phyloP scores from a whole-genome alignment of 1,140 invertebrate genomes.

The Trichogramma pretiosum region DNA sequence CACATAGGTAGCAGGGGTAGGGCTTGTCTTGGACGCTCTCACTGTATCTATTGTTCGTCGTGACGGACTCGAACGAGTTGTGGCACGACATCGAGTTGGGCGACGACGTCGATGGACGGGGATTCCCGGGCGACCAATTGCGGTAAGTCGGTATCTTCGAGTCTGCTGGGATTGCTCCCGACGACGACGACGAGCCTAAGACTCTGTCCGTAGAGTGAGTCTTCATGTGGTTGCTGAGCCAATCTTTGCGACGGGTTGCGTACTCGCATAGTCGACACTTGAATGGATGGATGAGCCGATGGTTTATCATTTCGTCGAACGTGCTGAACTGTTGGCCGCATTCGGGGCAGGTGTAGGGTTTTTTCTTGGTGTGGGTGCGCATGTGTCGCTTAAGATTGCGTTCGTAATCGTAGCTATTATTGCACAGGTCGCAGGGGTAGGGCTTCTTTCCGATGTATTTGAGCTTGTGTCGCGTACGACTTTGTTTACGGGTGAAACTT shows the following conservation, averaged over 20 bases:
- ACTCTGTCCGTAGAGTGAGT: too few relatives aligned
- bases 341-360: conserved; percentile 57
- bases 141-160: too few relatives aligned
- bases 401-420: conserved; percentile 47
- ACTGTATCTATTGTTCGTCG: too few relatives aligned
- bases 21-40: too few relatives aligned
- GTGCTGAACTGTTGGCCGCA: conserved; percentile 39
- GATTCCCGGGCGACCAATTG: too few relatives aligned
- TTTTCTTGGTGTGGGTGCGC: conserved; percentile 59
- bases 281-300: conserved; percentile 42
- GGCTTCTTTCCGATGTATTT: conserved; percentile 49
- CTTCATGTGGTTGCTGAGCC: too few relatives aligned
- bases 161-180: too few relatives aligned
- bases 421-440: conserved; percentile 48
- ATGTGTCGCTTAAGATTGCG: conserved; percentile 62
- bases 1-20: conserved; percentile 65
- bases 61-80: too few relatives aligned
- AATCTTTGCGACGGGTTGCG: too few relatives aligned
- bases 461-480: conserved; percentile 45
- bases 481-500: conserved; percentile 44
- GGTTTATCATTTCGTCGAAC: conserved; percentile 41
- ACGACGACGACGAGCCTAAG: too few relatives aligned
- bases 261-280: conserved; percentile 46
- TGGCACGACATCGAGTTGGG: too few relatives aligned
- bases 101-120: too few relatives aligned